Evolutionary conservation across 2,113 vertebrate genomes (phyloP).

Genomic region (Embiotoca jacksoni): DNA sequence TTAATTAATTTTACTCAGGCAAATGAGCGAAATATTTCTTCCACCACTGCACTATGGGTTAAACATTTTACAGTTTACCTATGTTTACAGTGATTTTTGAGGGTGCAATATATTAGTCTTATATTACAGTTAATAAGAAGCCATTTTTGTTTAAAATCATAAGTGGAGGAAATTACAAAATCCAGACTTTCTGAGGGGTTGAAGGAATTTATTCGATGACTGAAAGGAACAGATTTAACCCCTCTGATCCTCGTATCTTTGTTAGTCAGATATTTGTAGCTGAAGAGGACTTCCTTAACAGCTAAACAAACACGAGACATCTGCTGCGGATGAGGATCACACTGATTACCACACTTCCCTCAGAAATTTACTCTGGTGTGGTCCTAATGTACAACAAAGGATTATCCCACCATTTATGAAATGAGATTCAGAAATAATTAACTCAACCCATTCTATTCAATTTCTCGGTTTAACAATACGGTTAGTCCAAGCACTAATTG

Average conservation of each 20-base stretch:
- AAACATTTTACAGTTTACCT: not conserved
- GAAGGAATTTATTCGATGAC: conserved; percentile 1
- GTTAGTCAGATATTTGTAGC: conserved; percentile 27
- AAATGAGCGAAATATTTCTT: not conserved
- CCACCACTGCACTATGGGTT: not conserved
- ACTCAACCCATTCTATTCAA: conserved; percentile 1
- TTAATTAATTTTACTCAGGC: not conserved
- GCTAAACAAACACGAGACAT: conserved; percentile 53
- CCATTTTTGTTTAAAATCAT: not conserved
- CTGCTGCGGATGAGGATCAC: conserved; percentile 55
- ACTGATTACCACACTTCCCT: conserved; percentile 36
- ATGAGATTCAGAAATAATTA: conserved; percentile 42
- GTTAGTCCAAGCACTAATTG: not conserved
- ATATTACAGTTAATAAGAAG: not conserved
- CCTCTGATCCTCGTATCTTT: conserved; percentile 8
- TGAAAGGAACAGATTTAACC: conserved; percentile 8
- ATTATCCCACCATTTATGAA: conserved; percentile 34
- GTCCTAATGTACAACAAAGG: conserved; percentile 40
- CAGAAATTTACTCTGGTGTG: conserved; percentile 27
- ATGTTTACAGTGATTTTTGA: not conserved
- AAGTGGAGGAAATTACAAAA: not conserved
- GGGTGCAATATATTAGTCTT: not conserved
- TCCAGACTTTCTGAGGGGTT: not conserved
- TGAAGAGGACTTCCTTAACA: conserved; percentile 36
- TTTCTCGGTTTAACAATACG: conserved; percentile 6